phyloP scores from a whole-genome alignment of 2,113 vertebrate genomes.

The Cyphomyrus discorhynchus region DNA sequence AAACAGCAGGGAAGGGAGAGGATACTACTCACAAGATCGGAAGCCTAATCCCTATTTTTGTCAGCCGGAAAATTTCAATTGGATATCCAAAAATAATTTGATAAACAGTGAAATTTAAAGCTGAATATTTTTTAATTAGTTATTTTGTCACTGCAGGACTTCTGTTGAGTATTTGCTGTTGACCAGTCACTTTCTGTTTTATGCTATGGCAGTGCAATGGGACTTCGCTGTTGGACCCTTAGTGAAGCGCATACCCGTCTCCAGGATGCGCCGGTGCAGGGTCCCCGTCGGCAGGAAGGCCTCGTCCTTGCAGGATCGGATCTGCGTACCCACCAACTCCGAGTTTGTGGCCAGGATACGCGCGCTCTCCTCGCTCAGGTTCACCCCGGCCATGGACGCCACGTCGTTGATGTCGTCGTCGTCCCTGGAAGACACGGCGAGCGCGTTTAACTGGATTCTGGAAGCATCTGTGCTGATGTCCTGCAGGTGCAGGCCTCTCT shows the following conservation, averaged over 20 bases:
- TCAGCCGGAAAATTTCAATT: slow-evolving; percentile 5
- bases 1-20: background rate
- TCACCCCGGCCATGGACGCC: slow-evolving; percentile 78
- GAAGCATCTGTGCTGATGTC: background rate
- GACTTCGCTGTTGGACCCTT: background rate
- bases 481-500: background rate
- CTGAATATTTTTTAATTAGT: background rate
- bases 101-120: background rate
- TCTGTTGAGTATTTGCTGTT: background rate
- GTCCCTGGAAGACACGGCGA: slow-evolving; percentile 53
- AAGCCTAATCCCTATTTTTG: background rate
- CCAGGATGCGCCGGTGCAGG: slow-evolving; percentile 73
- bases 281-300: slow-evolving; percentile 71
- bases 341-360: slow-evolving; percentile 76
- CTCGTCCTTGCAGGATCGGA: slow-evolving; percentile 78
- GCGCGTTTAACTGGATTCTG: background rate
- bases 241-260: slow-evolving; percentile 58
- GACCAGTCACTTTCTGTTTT: background rate
- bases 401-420: slow-evolving; percentile 82
- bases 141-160: background rate
- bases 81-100: background rate
- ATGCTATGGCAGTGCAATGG: background rate
- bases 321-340: slow-evolving; percentile 72
- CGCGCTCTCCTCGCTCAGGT: slow-evolving; percentile 77
- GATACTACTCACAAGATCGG: background rate